Conservation (phyloP, 2,888 invertebrate genomes). For the Erebia ligea region DNA sequence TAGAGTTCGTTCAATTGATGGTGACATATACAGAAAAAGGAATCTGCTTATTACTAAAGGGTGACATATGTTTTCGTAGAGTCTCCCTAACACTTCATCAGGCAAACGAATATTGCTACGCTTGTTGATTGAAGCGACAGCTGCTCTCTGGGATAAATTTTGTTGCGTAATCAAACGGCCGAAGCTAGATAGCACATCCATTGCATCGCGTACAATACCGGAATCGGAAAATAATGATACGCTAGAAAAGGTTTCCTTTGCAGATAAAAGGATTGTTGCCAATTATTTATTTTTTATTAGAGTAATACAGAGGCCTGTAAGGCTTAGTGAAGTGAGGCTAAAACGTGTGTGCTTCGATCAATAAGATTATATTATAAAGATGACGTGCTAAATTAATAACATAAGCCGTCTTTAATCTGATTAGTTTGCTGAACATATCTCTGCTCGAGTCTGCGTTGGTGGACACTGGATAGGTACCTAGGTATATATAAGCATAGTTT, state of each 20-base stretch:
- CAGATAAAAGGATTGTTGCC: background rate
- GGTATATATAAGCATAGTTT: too few relatives aligned
- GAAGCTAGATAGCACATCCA: conserved; percentile 13
- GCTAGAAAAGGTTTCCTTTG: conserved; percentile 15
- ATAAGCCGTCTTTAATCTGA: too few relatives aligned
- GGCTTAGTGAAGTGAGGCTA: background rate
- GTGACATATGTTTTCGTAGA: conserved; percentile 1
- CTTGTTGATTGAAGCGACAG: conserved; percentile 27
- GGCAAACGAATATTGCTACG: conserved; percentile 20
- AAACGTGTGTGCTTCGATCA: too few relatives aligned
- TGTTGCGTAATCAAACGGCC: conserved; percentile 21
- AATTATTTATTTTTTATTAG: conserved; percentile 10
- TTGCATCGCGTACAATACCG: conserved; percentile 10
- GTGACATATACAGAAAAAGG: too few relatives aligned
- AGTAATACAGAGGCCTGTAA: conserved; percentile 2
- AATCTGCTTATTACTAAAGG: background rate
- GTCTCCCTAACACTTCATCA: conserved; percentile 17
- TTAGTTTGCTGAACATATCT: too few relatives aligned
- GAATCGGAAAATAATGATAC: conserved; percentile 14
- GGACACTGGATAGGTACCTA: too few relatives aligned
- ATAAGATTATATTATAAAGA: too few relatives aligned
- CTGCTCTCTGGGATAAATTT: conserved; percentile 25
- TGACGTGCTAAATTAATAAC: too few relatives aligned
- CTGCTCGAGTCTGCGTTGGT: too few relatives aligned
- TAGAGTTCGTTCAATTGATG: too few relatives aligned